A percentile compares a stretch with the other conserved stretches of the same genome.
Evolutionary conservation across 2,888 invertebrate species (phyloP).

Genomic region (Panorpa germanica): DNA sequence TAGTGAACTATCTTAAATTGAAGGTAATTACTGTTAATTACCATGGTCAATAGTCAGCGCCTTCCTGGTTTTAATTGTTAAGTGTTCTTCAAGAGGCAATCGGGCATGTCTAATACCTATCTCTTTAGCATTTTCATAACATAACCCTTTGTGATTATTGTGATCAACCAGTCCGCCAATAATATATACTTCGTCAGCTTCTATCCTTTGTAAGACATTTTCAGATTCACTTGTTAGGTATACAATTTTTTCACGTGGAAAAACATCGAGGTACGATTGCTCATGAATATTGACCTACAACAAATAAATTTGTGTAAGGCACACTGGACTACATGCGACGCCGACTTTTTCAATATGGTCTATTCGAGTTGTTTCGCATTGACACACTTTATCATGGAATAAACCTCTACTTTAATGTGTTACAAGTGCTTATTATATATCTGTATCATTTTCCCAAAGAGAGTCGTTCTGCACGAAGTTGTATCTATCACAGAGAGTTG

Average conservation of each 20-base stretch:
- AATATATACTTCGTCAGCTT: constrained; percentile 66
- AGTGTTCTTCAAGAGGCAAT: constrained; percentile 73
- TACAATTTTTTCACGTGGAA: constrained; percentile 59
- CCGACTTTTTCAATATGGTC: no score
- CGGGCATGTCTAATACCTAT: constrained; percentile 65
- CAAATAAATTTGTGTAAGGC: constrained; percentile 7
- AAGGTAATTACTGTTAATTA: constrained; percentile 20
- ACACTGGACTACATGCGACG: no score
- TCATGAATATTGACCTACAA: constrained; percentile 49
- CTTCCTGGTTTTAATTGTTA: constrained; percentile 81
- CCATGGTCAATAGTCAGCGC: constrained; percentile 94
- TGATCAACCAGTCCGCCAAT: constrained; percentile 98
- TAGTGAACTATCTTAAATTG: background rate
- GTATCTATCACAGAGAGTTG: no score
- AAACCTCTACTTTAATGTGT: no score
- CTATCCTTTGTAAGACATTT: constrained; percentile 55
- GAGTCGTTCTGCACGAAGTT: no score
- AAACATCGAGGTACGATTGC: constrained; percentile 45
- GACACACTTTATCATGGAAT: no score
- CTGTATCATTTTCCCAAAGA: no score
- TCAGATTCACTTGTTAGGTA: constrained; percentile 92
- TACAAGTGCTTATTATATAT: no score
- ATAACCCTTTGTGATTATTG: constrained; percentile 86
- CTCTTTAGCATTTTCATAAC: constrained; percentile 60
- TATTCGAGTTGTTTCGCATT: no score